Conservation (phyloP, 2,797 vertebrate genomes). For the Hozukius guyotensis region DNA sequence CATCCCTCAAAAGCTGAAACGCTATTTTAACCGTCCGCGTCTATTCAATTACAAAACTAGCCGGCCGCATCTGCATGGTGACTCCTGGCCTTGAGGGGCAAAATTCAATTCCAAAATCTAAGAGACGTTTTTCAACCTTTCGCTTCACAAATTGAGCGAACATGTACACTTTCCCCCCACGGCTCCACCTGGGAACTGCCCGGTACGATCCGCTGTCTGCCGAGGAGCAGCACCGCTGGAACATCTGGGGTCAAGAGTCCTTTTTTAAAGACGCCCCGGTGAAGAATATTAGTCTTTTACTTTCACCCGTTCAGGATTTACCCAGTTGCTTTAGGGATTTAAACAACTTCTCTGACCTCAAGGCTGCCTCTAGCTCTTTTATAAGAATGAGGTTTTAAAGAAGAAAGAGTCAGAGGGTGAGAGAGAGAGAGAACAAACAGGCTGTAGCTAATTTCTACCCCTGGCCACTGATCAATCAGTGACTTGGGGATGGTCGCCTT, state of each 20-base stretch:
- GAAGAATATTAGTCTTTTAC: not conserved
- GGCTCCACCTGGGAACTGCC: not conserved
- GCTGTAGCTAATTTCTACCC: slow-evolving; percentile 32
- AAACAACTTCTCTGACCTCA: slow-evolving; percentile 19
- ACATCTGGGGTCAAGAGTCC: not conserved
- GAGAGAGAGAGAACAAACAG: slow-evolving; percentile 36
- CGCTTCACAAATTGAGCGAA: not conserved
- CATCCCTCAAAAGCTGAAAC: slow-evolving; percentile 36
- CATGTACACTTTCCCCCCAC: not conserved
- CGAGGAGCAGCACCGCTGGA: slow-evolving; percentile 6
- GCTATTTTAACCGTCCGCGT: slow-evolving; percentile 20
- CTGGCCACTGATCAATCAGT: slow-evolving; percentile 56
- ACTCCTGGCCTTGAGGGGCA: slow-evolving; percentile 13
- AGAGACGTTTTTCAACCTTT: not conserved
- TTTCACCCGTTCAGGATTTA: not conserved
- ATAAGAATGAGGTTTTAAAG: not conserved
- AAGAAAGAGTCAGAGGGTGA: not conserved
- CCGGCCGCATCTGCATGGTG: slow-evolving; percentile 19
- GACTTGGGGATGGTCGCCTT: slow-evolving; percentile 30
- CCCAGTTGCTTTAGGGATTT: not conserved
- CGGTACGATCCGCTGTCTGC: not conserved
- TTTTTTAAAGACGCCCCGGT: not conserved
- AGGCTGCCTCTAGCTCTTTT: slow-evolving; percentile 10
- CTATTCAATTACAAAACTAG: slow-evolving; percentile 35
- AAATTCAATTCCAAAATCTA: slow-evolving; percentile 3